phyloP scores from a whole-genome alignment of 2,888 invertebrate genomes.

The Fabriciana adippe region DNA sequence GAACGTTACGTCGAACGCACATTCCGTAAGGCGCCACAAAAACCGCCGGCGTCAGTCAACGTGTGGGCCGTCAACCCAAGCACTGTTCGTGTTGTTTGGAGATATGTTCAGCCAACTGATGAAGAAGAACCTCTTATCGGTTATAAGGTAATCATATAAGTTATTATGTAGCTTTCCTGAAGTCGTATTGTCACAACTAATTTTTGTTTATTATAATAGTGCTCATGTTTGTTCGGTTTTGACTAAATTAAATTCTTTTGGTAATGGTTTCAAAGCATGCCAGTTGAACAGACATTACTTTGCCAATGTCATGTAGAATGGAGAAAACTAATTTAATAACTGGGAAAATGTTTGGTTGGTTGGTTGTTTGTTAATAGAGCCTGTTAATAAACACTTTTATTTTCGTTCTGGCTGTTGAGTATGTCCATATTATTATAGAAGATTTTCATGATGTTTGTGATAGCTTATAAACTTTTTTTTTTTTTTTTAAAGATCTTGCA shows the following conservation, averaged over 20 bases:
- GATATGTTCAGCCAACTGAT: constrained; percentile 94
- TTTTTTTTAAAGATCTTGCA: too few species aligned
- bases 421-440: too few species aligned
- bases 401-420: too few species aligned
- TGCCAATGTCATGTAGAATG: not conserved
- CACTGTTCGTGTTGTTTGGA: constrained; percentile 94
- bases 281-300: too few species aligned
- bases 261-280: not conserved
- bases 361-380: too few species aligned
- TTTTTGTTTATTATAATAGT: too few species aligned
- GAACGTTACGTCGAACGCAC: constrained; percentile 94
- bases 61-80: constrained; percentile 92
- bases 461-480: too few species aligned
- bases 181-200: too few species aligned
- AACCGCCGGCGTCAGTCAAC: constrained; percentile 95
- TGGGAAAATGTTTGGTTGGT: not conserved
- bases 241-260: not conserved
- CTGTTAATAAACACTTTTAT: too few species aligned
- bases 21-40: constrained; percentile 95
- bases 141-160: constrained; percentile 86
- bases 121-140: constrained; percentile 97
- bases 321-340: not conserved
- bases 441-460: too few species aligned
- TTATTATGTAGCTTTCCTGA: not conserved
- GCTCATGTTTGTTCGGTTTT: too few species aligned